These are phyloP conservation scores for Campopleginae sp. DNA, from an alignment of 2,888 invertebrate genomes.

Conservation along the genomic window DNA sequence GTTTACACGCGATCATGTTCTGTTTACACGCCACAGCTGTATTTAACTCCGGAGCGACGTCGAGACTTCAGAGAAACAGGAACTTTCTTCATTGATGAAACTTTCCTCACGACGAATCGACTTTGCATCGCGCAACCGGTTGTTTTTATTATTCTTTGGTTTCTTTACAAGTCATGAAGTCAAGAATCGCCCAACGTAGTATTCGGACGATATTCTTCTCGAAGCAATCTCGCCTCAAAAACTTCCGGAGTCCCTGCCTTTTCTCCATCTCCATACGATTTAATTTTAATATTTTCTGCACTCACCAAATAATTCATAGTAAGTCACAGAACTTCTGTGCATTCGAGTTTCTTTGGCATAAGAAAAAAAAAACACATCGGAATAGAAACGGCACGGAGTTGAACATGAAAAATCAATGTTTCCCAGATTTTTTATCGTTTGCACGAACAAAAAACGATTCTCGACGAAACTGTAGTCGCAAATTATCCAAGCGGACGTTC, in stretches of 20 bases:
- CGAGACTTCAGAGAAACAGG: not conserved
- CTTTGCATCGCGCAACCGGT: not conserved
- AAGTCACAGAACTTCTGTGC: too few species aligned
- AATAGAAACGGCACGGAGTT: too few species aligned
- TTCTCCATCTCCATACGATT: too few species aligned
- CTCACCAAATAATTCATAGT: too few species aligned
- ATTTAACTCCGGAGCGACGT: not conserved
- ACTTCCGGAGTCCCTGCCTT: not conserved
- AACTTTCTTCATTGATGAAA: not conserved
- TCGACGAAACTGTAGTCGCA: too few species aligned
- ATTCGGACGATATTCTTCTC: not conserved
- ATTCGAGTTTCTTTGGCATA: too few species aligned
- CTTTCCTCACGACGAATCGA: not conserved
- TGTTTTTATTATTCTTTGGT: slow-evolving; percentile 17
- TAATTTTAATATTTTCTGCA: too few species aligned
- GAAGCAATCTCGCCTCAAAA: not conserved
- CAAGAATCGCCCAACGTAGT: not conserved
- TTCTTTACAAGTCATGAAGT: not conserved
- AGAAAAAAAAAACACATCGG: too few species aligned
- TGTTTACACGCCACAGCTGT: slow-evolving; percentile 2
- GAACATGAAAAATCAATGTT: too few species aligned
- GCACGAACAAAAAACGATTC: too few species aligned
- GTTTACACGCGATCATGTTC: not conserved
- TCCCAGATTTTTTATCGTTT: too few species aligned
- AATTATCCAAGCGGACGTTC: too few species aligned